These are phyloP conservation scores for Microplitis demolitor DNA, from an alignment of 1,140 invertebrate genomes.

Conservation along the genomic window DNA sequence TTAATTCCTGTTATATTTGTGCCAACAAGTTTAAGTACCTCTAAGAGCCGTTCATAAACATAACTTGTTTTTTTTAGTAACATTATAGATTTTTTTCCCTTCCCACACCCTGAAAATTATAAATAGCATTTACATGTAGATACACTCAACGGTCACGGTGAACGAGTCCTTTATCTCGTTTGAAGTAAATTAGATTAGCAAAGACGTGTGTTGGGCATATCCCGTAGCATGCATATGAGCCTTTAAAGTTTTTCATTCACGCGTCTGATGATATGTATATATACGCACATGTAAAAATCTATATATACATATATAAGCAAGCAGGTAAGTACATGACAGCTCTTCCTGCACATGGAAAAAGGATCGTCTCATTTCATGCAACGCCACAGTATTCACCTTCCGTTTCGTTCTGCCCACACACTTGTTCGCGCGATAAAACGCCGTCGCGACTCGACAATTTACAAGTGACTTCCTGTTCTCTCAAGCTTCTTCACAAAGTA, in stretches of 20 bases:
- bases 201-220: conserved; percentile 38
- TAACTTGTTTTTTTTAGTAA: background rate
- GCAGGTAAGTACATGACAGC: conserved; percentile 31
- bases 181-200: conserved; percentile 48
- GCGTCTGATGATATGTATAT: conserved; percentile 8
- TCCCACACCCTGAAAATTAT: background rate
- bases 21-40: too few species aligned
- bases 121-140: conserved; percentile 7
- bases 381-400: conserved; percentile 10
- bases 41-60: background rate
- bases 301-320: background rate
- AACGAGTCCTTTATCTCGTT: conserved; percentile 46
- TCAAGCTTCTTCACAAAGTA: conserved; percentile 13
- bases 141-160: conserved; percentile 34
- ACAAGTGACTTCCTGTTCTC: conserved; percentile 40
- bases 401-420: conserved; percentile 4
- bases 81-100: background rate
- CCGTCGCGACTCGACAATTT: conserved; percentile 29
- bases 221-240: conserved; percentile 30
- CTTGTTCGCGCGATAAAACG: conserved; percentile 24
- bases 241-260: conserved; percentile 8
- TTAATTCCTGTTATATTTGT: too few species aligned
- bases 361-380: conserved; percentile 33
- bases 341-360: conserved; percentile 39
- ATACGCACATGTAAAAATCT: background rate